Percentiles rank a stretch among this genome's conserved stretches.
Conservation (phyloP, 2,888 invertebrate genomes). For the Deilephila elpenor region DNA sequence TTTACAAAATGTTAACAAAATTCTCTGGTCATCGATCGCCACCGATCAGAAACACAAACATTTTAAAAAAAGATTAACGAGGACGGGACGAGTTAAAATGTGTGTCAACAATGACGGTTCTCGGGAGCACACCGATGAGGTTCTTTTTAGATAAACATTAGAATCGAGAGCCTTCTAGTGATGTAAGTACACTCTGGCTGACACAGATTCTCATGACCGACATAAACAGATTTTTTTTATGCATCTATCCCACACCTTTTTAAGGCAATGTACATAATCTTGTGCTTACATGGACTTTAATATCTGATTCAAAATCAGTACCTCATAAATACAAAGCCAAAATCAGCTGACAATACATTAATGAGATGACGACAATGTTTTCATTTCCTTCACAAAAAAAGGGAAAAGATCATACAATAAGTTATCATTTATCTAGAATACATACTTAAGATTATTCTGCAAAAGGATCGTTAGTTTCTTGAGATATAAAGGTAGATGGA, state of each 20-base stretch:
- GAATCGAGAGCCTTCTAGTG: neutral
- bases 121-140: slow-evolving; percentile 69
- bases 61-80: slow-evolving; percentile 82
- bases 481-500: slow-evolving; percentile 17
- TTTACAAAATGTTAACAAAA: slow-evolving; percentile 31
- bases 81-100: slow-evolving; percentile 63
- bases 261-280: too few species aligned
- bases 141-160: slow-evolving; percentile 74
- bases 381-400: too few species aligned
- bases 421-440: too few species aligned
- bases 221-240: neutral
- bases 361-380: too few species aligned
- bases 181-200: slow-evolving; percentile 21
- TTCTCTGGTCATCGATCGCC: slow-evolving; percentile 76
- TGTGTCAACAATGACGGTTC: slow-evolving; percentile 67
- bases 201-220: neutral
- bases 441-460: neutral
- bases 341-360: too few species aligned
- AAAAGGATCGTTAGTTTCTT: neutral
- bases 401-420: too few species aligned
- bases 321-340: too few species aligned
- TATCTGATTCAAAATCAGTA: too few species aligned
- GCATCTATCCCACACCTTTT: too few species aligned
- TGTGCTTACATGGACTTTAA: too few species aligned
- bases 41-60: slow-evolving; percentile 82